Conservation (phyloP, 2,888 invertebrate genomes). For the Lithosia quadra region DNA sequence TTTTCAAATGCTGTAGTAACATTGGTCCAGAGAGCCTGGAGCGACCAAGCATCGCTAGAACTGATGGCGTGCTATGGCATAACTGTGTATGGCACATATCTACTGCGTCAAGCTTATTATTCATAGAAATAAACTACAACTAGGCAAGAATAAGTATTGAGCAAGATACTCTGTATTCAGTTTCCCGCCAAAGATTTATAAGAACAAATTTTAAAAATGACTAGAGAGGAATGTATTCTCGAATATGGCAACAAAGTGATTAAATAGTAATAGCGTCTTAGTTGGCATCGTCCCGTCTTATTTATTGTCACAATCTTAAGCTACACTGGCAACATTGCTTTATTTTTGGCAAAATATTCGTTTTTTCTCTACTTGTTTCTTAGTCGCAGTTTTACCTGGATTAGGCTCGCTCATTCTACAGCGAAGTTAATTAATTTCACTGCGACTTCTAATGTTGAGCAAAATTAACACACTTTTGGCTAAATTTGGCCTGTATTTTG, state of each 20-base stretch:
- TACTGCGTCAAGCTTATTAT: constrained; percentile 74
- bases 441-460: constrained; percentile 47
- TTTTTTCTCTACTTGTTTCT: constrained; percentile 30
- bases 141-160: constrained; percentile 82
- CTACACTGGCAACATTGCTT: constrained; percentile 66
- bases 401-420: constrained; percentile 23
- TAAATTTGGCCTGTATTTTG: constrained; percentile 76
- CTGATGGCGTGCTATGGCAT: constrained; percentile 67
- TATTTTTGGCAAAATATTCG: constrained; percentile 50
- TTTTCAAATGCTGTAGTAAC: constrained; percentile 65
- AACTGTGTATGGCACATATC: constrained; percentile 80
- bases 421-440: constrained; percentile 19
- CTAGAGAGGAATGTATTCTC: constrained; percentile 83
- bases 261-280: constrained; percentile 65
- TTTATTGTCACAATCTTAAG: constrained; percentile 83
- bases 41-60: constrained; percentile 67
- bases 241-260: constrained; percentile 69
- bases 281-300: constrained; percentile 77
- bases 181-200: constrained; percentile 63
- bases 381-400: constrained; percentile 28
- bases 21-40: constrained; percentile 82
- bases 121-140: constrained; percentile 65
- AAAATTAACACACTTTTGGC: constrained; percentile 50
- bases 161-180: constrained; percentile 73
- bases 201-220: constrained; percentile 68